phyloP scores from a whole-genome alignment of 2,888 invertebrate species.

The Cybosia mesomella region DNA sequence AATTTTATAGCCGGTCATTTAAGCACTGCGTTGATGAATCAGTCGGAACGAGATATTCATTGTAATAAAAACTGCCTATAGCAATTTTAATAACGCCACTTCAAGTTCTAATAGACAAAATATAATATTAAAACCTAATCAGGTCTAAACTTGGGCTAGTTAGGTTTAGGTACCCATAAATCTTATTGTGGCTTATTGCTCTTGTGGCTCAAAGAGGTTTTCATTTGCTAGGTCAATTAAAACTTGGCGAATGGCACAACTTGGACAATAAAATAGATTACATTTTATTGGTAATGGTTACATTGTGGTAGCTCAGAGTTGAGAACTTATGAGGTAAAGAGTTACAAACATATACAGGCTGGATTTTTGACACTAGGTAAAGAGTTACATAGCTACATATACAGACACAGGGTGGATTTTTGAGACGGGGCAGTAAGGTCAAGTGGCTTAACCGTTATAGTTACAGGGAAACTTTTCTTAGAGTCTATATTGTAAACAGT shows the following conservation, averaged over 20 bases:
- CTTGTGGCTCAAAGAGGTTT: constrained; percentile 33
- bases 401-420: too few relatives aligned
- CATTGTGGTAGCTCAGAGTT: constrained; percentile 10
- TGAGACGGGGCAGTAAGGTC: too few relatives aligned
- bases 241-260: constrained; percentile 47
- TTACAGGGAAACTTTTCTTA: too few relatives aligned
- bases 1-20: too few relatives aligned
- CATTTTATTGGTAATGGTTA: constrained; percentile 50
- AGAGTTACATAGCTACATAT: too few relatives aligned
- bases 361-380: too few relatives aligned
- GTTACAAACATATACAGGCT: not conserved
- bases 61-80: too few relatives aligned
- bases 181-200: constrained; percentile 39
- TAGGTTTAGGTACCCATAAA: constrained; percentile 36
- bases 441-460: too few relatives aligned
- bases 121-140: constrained; percentile 5
- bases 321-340: not conserved
- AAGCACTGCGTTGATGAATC: too few relatives aligned
- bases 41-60: too few relatives aligned
- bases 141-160: constrained; percentile 8
- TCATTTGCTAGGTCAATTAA: constrained; percentile 54
- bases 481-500: too few relatives aligned
- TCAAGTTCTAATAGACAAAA: constrained; percentile 9
- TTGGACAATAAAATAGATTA: constrained; percentile 56
- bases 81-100: too few relatives aligned